Evolutionary conservation across 2,797 vertebrate species (phyloP).

Genomic region (Synaphobranchus kaupii): DNA sequence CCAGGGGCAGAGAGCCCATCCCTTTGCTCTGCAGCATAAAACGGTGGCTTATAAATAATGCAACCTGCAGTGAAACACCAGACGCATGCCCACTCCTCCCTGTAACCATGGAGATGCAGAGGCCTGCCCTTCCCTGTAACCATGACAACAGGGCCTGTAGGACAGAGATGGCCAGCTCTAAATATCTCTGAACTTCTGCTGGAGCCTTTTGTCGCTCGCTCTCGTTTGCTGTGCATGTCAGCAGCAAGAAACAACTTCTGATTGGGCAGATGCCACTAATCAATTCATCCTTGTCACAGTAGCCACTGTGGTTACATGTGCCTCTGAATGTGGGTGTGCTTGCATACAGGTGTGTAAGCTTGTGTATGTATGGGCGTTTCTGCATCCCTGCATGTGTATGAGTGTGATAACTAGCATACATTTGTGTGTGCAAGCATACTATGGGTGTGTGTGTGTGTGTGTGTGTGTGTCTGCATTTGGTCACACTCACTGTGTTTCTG

Average conservation of each 20-base stretch:
- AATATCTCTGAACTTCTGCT: conserved; percentile 7
- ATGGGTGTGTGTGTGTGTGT: neutral
- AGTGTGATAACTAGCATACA: too few species aligned
- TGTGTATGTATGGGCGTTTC: conserved; percentile 19
- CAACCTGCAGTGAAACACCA: conserved; percentile 41
- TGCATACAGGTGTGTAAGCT: neutral
- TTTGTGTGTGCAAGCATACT: neutral
- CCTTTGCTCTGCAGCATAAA: conserved; percentile 46
- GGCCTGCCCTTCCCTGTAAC: conserved; percentile 51
- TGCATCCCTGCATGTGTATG: neutral
- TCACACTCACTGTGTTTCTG: too few species aligned
- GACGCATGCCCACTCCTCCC: conserved; percentile 51
- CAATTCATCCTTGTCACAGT: neutral
- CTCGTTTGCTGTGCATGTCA: conserved; percentile 33
- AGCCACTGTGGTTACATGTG: neutral
- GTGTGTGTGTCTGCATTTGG: neutral
- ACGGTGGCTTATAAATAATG: conserved; percentile 66
- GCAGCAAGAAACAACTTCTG: conserved; percentile 9
- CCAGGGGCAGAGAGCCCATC: neutral
- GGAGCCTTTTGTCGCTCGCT: conserved; percentile 9
- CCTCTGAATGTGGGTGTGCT: conserved; percentile 16
- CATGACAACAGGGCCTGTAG: conserved; percentile 58
- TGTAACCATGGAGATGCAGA: conserved; percentile 58
- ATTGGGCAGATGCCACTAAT: neutral
- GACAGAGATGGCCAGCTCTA: conserved; percentile 28